These are phyloP conservation scores for Spheniscus mendiculus DNA, from an alignment of 2,113 vertebrate species.

Conservation along the genomic window DNA sequence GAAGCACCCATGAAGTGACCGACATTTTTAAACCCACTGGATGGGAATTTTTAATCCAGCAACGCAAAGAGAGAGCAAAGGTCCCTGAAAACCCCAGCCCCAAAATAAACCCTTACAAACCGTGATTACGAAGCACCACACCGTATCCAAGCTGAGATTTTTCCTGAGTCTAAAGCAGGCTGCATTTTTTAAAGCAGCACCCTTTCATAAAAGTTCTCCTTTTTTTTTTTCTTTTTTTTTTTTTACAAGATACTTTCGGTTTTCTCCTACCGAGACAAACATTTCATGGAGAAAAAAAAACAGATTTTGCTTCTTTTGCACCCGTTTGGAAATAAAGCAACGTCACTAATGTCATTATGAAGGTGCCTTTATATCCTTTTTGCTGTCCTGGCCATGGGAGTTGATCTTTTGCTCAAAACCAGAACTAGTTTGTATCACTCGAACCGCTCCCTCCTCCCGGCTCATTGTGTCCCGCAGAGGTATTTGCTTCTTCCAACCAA, in stretches of 20 bases:
- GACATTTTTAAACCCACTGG: not conserved
- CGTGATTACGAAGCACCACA: not conserved
- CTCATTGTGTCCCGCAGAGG: not conserved
- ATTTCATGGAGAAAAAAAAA: not conserved
- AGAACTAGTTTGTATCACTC: not conserved
- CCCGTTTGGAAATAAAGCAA: not conserved
- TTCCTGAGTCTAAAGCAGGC: constrained; percentile 19
- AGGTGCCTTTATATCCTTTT: not conserved
- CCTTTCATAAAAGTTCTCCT: not conserved
- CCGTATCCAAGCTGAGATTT: not conserved
- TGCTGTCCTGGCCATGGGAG: not conserved
- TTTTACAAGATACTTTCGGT: not conserved
- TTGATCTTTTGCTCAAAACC: not conserved
- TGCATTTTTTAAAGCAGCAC: not conserved
- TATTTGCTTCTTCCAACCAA: not conserved
- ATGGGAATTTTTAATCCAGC: not conserved
- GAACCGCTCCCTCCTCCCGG: not conserved
- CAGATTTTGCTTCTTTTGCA: not conserved
- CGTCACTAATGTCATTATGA: not conserved
- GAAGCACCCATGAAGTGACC: not conserved
- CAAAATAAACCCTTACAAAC: not conserved
- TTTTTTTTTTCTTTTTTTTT: not conserved
- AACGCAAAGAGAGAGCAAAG: not conserved
- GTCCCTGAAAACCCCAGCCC: not conserved
- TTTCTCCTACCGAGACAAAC: not conserved